Evolutionary conservation across 2,113 vertebrate species (phyloP), one percentile per base, ranked within the genome.

Genomic region (Peromyscus maniculatus): DNA sequence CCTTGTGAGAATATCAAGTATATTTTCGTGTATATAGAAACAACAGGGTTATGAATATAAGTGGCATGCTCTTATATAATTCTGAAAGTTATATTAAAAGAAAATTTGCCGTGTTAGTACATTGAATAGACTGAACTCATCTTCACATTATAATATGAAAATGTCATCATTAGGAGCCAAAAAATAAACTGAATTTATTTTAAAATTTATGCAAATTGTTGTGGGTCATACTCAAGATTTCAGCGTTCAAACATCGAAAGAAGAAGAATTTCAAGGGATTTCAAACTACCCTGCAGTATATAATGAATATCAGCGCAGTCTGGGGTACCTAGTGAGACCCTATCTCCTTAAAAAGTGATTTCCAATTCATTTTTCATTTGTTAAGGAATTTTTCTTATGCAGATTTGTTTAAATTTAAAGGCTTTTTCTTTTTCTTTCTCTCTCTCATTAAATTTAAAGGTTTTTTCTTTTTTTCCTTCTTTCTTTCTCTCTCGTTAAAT

Each of bases 251-350:
- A 46, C 19, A 17, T 9, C 16, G 22, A 49, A 87, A 67, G 15
- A 2, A 4, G 33, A 87, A 67, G 15, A 2, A 4, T 24, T 46
- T 26, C 24, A 5, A 66, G 10, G 16, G 28, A 6, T 87, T 67
- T 49, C 15, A 33, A 26, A 11, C 2, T 7, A 49, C 3, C 0
- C 26, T 12, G 28, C 16, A 1, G 1, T 17, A 31, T 1, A 21
- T 33, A 66, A 67, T 66, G 39, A 46, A 12, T 46, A 87, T 2
- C 17, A 46, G 8, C 5, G n/a, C 31, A 67, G 4, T 33, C 16
- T 66, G n/a, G 10, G 10, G 6, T 69, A n/a, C 5, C 5, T 49
- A 13, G 5, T 69, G 71, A 52, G 2, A 13, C 19, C 3, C 9
- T 52, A 36, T 87, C 1, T 52, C 19, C 3, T 21, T 36, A 52